Percentiles rank a stretch among this genome's conserved stretches.
Conservation (phyloP, 2,113 vertebrate genomes). For the Gadus chalcogrammus region DNA sequence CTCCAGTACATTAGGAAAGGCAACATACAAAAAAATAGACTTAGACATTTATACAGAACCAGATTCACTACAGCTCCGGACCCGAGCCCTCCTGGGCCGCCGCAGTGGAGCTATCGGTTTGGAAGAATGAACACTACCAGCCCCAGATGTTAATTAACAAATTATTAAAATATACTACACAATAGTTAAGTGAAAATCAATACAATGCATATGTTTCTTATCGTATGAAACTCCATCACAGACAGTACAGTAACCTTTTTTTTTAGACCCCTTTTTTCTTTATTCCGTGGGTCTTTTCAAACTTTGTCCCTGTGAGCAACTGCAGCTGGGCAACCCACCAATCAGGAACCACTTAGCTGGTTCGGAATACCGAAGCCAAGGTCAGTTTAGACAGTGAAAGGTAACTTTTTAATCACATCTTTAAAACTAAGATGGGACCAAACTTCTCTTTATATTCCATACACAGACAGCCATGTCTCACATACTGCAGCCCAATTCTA, state of each 20-base stretch:
- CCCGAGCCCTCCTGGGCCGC: background rate
- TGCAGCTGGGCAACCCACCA: background rate
- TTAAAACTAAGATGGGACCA: too few species aligned
- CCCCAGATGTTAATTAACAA: background rate
- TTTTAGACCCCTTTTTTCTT: background rate
- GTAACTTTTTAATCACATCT: too few species aligned
- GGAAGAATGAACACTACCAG: constrained; percentile 10
- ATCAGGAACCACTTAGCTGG: too few species aligned
- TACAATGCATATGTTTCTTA: constrained; percentile 2
- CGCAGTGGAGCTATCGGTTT: background rate
- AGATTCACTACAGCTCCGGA: background rate
- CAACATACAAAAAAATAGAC: constrained; percentile 73
- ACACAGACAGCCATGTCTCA: too few species aligned
- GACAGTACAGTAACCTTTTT: constrained; percentile 47
- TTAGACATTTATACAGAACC: constrained; percentile 65
- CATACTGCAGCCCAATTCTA: too few species aligned
- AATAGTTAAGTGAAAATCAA: background rate
- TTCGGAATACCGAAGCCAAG: too few species aligned
- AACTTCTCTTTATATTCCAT: too few species aligned
- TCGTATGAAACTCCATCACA: constrained; percentile 11
- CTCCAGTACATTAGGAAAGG: constrained; percentile 69
- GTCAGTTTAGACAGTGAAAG: too few species aligned
- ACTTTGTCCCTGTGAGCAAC: background rate
- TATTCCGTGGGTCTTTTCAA: background rate
- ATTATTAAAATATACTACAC: background rate